Base-by-base conservation (phyloP, 2,888 invertebrate species). In the Sphaerophoria taeniata region DNA sequence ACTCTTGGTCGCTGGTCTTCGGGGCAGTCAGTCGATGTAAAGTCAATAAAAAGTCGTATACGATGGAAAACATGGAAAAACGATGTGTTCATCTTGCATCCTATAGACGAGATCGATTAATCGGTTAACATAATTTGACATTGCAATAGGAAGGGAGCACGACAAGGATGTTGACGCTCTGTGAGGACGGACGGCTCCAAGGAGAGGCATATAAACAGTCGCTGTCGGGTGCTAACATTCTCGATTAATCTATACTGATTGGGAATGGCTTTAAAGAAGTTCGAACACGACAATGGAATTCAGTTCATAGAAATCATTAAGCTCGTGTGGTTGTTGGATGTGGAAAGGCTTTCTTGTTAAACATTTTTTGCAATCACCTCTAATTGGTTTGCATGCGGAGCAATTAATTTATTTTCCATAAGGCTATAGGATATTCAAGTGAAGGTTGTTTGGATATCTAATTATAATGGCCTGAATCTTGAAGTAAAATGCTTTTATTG, bases 61-160 rank as follows among this genome's bases (percentile, higher is more conserved):
- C 16, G 56, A 31, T 39, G 45, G 33, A 24, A 56, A 65, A 85
- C 85, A 85, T 81, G 81, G 69, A 77, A 43, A 81, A 76, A 81
- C 24, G 85, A 85, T 85, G 85, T 77, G 81, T 76, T 73, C 58
- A 43, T 56, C 67, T 53, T 76, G 81, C 69, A 43, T 60, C 9
- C 9, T 39, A 73, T 74, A n/a, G n/a, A 76, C 70, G 16, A 63
- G 73, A 85, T 81, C 73, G 80, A 85, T 85, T 85, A 77, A 85
- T 85, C 76, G 85, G 47, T 65, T 85, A 85, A 85, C 76, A 73
- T 76, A 69, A 73, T 81, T 77, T 73, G 85, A 81, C 81, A 56
- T 34, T 14, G 45, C 61, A 33, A 53, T 56, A 34, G 69, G 55
- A 72, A 75, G 56, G 58, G 56, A 72, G 74, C 70, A 75, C 47